These are phyloP conservation scores for Ifrita kowaldi DNA, from an alignment of 2,113 vertebrate genomes.

Conservation along the genomic window DNA sequence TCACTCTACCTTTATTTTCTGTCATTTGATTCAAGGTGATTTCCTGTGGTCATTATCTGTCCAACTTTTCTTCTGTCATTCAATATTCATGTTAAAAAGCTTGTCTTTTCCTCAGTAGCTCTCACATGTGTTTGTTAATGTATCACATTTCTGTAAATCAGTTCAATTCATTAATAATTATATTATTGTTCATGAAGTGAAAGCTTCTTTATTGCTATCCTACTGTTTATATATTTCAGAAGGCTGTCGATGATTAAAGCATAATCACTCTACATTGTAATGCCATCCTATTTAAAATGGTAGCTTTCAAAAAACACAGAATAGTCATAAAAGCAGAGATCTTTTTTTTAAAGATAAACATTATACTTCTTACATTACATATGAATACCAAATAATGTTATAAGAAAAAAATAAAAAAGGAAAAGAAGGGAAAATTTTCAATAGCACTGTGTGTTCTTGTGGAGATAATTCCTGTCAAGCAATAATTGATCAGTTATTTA, in stretches of 20 bases:
- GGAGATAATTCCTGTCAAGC: neutral
- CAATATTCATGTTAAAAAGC: neutral
- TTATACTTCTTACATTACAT: neutral
- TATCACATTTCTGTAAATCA: neutral
- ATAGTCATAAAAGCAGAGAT: neutral
- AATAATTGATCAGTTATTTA: neutral
- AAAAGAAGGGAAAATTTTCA: neutral
- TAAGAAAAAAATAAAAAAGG: neutral
- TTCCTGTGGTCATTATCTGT: neutral
- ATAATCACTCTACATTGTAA: neutral
- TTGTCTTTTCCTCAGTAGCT: neutral
- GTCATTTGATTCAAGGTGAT: neutral
- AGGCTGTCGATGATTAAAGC: neutral
- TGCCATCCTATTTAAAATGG: neutral
- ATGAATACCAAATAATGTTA: neutral
- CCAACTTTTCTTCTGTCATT: neutral
- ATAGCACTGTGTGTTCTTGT: neutral
- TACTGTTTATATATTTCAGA: neutral
- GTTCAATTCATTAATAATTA: neutral
- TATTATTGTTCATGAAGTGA: neutral
- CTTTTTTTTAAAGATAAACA: neutral
- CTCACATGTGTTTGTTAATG: neutral
- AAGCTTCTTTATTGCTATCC: neutral
- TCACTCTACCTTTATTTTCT: neutral
- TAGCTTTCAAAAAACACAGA: neutral